Evolutionary conservation across 1,140 invertebrate species (phyloP).

Genomic region (Sogatella furcifera): DNA sequence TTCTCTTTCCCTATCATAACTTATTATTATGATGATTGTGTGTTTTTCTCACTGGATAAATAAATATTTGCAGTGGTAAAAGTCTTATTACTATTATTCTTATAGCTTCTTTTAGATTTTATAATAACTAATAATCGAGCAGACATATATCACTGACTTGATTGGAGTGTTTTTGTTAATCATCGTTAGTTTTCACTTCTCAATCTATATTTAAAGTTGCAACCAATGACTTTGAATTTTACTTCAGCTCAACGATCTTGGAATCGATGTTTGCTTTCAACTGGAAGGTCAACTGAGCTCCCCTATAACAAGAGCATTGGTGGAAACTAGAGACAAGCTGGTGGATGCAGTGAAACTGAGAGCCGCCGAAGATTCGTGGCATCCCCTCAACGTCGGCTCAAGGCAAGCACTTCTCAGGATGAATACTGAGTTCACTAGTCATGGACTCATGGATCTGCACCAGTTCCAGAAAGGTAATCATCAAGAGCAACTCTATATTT

Average conservation of each 20-base stretch:
- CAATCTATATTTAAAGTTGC: too few relatives aligned
- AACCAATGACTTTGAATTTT: slow-evolving; percentile 8
- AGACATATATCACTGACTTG: too few relatives aligned
- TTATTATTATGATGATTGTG: too few relatives aligned
- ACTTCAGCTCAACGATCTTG: slow-evolving; percentile 46
- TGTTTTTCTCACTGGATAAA: too few relatives aligned
- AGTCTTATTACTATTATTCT: too few relatives aligned
- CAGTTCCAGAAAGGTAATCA: slow-evolving; percentile 41
- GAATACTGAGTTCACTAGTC: slow-evolving; percentile 5
- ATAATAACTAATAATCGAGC: too few relatives aligned
- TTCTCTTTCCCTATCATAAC: too few relatives aligned
- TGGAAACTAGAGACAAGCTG: slow-evolving; percentile 59
- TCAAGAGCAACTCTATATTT: not conserved
- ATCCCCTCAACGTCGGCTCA: slow-evolving; percentile 52
- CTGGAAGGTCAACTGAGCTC: slow-evolving; percentile 65
- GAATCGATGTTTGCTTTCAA: slow-evolving; percentile 73
- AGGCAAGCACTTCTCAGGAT: slow-evolving; percentile 28
- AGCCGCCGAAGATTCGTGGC: slow-evolving; percentile 58
- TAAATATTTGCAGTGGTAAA: too few relatives aligned
- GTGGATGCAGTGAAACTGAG: slow-evolving; percentile 60
- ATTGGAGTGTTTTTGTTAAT: too few relatives aligned
- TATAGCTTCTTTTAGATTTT: too few relatives aligned
- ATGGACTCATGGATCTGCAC: slow-evolving; percentile 5
- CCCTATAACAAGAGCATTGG: slow-evolving; percentile 48
- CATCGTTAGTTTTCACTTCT: too few relatives aligned